These are phyloP conservation scores for Drosophila mercatorum DNA, from an alignment of 2,888 invertebrate species.

Conservation along the genomic window DNA sequence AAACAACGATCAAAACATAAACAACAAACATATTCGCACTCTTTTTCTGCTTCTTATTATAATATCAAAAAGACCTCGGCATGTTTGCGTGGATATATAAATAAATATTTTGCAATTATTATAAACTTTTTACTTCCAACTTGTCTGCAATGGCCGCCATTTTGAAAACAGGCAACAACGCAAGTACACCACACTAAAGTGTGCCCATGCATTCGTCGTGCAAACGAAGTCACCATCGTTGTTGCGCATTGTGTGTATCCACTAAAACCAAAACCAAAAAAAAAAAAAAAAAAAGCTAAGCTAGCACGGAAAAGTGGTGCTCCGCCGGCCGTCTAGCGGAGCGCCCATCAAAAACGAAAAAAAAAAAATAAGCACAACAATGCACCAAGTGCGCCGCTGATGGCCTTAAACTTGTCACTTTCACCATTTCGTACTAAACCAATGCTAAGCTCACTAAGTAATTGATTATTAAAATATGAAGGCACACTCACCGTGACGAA, in stretches of 20 bases:
- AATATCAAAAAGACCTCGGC: background rate
- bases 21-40: slow-evolving; percentile 26
- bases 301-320: slow-evolving; percentile 60
- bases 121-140: slow-evolving; percentile 43
- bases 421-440: slow-evolving; percentile 26
- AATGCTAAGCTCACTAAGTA: slow-evolving; percentile 2
- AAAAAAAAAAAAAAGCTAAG: slow-evolving; percentile 21
- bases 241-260: slow-evolving; percentile 56
- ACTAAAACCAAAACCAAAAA: slow-evolving; percentile 28
- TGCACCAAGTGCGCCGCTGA: slow-evolving; percentile 2
- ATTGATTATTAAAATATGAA: slow-evolving; percentile 13
- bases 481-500: slow-evolving; percentile 48
- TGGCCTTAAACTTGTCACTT: slow-evolving; percentile 24
- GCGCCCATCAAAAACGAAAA: slow-evolving; percentile 20
- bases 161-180: slow-evolving; percentile 60
- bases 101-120: slow-evolving; percentile 34
- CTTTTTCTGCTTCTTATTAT: background rate
- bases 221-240: slow-evolving; percentile 68
- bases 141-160: slow-evolving; percentile 56
- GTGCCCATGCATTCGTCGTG: slow-evolving; percentile 63
- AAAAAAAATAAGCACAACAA: slow-evolving; percentile 14
- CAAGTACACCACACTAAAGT: slow-evolving; percentile 58
- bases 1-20: slow-evolving; percentile 20
- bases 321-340: slow-evolving; percentile 62
- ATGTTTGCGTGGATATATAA: background rate